Conservation (phyloP, 2,113 vertebrate species). For the Nesoenas mayeri region DNA sequence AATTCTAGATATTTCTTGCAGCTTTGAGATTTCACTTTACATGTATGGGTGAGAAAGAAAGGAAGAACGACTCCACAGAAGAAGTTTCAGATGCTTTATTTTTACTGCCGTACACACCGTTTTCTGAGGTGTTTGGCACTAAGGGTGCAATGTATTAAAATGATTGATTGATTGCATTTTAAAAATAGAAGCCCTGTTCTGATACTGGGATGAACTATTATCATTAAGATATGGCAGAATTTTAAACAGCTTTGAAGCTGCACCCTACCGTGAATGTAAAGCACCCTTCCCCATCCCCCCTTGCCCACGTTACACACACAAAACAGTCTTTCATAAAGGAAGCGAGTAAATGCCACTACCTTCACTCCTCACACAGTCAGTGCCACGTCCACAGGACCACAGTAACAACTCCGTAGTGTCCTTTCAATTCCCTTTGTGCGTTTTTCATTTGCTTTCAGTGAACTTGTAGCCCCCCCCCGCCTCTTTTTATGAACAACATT, state of each 20-base stretch:
- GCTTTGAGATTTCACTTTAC: not conserved
- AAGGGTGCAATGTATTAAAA: slow-evolving; percentile 14
- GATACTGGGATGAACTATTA: slow-evolving; percentile 49
- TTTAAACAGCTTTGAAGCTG: slow-evolving; percentile 40
- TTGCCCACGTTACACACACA: not conserved
- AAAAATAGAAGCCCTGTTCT: slow-evolving; percentile 56
- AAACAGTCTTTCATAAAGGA: not conserved
- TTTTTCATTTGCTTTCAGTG: not conserved
- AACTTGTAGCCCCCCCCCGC: not conserved
- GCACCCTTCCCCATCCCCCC: not conserved
- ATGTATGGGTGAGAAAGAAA: not conserved
- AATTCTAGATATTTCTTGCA: not conserved
- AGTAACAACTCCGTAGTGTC: not conserved
- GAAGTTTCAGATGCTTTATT: slow-evolving; percentile 10
- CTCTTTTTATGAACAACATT: not conserved
- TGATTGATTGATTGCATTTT: slow-evolving; percentile 60
- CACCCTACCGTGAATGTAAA: slow-evolving; percentile 40
- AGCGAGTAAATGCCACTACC: not conserved
- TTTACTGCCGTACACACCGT: not conserved
- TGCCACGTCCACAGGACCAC: not conserved
- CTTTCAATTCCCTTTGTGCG: not conserved
- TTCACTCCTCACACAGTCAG: not conserved
- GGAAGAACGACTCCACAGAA: not conserved
- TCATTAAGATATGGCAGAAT: slow-evolving; percentile 44
- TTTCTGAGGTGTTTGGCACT: slow-evolving; percentile 46